These are phyloP conservation scores for Tetragonula carbonaria DNA, from an alignment of 2,888 invertebrate genomes.

Conservation along the genomic window DNA sequence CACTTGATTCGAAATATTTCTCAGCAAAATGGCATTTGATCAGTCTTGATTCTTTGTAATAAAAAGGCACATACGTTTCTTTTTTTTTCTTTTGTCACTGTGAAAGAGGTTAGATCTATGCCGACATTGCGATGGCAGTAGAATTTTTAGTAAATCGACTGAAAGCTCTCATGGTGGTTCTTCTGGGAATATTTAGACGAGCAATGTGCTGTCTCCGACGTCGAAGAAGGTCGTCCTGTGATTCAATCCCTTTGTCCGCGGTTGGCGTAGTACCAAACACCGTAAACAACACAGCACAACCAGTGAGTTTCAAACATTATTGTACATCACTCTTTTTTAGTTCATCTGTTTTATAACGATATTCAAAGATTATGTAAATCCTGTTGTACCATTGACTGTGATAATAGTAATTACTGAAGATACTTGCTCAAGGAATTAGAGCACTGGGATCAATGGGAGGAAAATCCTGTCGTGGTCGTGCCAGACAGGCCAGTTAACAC, in stretches of 20 bases:
- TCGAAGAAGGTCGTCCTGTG: constrained; percentile 85
- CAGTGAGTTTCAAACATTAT: constrained; percentile 42
- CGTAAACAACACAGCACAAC: constrained; percentile 32
- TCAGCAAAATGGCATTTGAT: constrained; percentile 51
- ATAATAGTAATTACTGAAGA: constrained; percentile 59
- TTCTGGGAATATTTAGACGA: constrained; percentile 86
- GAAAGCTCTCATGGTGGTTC: constrained; percentile 85
- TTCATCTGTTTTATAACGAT: neutral
- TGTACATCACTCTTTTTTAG: neutral
- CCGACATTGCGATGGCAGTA: constrained; percentile 80
- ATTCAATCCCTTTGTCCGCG: constrained; percentile 86
- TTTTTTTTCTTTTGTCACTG: neutral
- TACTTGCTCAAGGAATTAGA: constrained; percentile 78
- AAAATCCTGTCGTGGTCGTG: constrained; percentile 83
- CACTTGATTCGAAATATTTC: neutral
- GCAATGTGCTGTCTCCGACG: constrained; percentile 88
- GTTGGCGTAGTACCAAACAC: constrained; percentile 85
- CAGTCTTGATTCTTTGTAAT: constrained; percentile 18
- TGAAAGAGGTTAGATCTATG: constrained; percentile 50
- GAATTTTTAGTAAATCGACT: constrained; percentile 85
- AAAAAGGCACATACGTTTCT: neutral
- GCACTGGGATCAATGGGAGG: constrained; percentile 88
- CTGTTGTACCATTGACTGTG: constrained; percentile 43
- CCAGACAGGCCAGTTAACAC: constrained; percentile 82
- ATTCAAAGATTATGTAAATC: constrained; percentile 28